phyloP scores from a whole-genome alignment of 2,888 invertebrate genomes.

The Oligia strigilis region DNA sequence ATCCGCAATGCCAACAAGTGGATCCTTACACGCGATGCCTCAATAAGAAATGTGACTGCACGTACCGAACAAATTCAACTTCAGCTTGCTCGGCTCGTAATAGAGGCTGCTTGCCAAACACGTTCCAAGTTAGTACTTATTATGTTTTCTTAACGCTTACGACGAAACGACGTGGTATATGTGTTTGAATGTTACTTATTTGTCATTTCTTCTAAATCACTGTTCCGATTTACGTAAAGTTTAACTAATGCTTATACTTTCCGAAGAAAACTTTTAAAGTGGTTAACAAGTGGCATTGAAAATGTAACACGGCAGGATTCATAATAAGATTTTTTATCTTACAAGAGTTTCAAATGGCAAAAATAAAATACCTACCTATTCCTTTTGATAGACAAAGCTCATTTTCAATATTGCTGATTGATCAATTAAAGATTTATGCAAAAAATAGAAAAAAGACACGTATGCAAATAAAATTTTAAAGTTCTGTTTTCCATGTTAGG shows the following conservation, averaged over 20 bases:
- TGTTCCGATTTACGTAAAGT: conserved; percentile 1
- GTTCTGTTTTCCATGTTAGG: background rate
- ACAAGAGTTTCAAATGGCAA: background rate
- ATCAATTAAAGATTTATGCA: background rate
- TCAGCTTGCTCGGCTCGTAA: conserved; percentile 93
- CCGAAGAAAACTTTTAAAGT: conserved; percentile 1
- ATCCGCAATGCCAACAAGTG: conserved; percentile 95
- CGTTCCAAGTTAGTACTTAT: conserved; percentile 92
- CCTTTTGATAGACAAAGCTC: background rate
- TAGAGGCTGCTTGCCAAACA: conserved; percentile 95
- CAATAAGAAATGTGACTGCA: conserved; percentile 95
- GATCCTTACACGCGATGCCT: conserved; percentile 94
- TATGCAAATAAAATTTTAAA: background rate
- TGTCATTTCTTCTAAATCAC: conserved; percentile 15
- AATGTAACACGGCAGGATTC: background rate
- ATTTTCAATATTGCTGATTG: background rate
- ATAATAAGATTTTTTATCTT: background rate
- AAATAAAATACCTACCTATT: background rate
- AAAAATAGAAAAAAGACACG: background rate
- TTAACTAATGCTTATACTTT: conserved; percentile 18
- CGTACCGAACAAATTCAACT: conserved; percentile 90
- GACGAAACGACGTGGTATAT: conserved; percentile 36
- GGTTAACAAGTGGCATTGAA: background rate
- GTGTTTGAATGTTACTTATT: conserved; percentile 21
- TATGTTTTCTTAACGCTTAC: conserved; percentile 52